Conservation (phyloP, 2,113 vertebrate species). For the Todiramphus chloris region DNA sequence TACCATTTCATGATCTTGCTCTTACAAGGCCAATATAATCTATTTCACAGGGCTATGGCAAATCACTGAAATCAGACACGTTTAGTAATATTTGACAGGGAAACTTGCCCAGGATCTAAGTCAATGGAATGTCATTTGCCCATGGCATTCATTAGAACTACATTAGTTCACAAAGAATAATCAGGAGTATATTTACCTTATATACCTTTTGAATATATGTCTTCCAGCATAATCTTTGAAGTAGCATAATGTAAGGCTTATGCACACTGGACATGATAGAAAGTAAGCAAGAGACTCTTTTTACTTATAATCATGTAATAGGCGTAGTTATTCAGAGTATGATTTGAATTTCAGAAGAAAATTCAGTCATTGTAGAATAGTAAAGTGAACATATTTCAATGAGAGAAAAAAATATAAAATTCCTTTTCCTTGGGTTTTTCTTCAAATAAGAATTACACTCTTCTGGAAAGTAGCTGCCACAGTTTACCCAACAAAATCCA, state of each 20-base stretch:
- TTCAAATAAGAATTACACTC: neutral
- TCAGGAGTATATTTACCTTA: neutral
- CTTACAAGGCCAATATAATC: neutral
- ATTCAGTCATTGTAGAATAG: neutral
- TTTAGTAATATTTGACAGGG: neutral
- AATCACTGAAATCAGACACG: neutral
- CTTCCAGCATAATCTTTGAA: neutral
- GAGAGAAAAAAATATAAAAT: neutral
- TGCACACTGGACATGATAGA: neutral
- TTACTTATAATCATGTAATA: neutral
- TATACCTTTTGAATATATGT: neutral
- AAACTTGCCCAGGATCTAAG: neutral
- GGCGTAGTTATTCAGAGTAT: neutral
- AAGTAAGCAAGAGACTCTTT: neutral
- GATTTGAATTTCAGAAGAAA: constrained; percentile 11
- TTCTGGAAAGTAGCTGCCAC: neutral
- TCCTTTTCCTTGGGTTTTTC: neutral
- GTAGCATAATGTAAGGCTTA: neutral
- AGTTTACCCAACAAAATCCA: neutral
- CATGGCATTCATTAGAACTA: neutral
- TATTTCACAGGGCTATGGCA: neutral
- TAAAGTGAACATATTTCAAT: neutral
- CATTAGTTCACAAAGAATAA: neutral
- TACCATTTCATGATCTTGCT: neutral
- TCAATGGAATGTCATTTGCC: neutral